These are phyloP conservation scores for Mustela erminea DNA, from an alignment of 2,797 vertebrate genomes.

Conservation along the genomic window DNA sequence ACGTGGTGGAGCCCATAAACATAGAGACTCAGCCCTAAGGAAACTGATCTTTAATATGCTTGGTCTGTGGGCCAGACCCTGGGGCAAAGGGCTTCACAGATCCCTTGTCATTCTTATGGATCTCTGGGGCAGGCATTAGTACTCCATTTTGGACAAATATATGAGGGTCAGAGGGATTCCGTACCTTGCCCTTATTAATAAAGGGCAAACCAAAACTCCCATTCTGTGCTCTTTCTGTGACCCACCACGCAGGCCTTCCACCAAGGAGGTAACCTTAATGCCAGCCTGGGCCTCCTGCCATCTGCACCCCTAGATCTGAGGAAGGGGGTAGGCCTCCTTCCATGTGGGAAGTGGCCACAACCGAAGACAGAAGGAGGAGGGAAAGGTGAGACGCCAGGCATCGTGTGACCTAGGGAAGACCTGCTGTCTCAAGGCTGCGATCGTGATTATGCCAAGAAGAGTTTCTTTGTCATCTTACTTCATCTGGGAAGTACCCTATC, in stretches of 20 bases:
- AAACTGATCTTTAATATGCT: not conserved
- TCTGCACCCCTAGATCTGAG: not conserved
- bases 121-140: not conserved
- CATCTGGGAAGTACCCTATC: not conserved
- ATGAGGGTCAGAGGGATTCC: not conserved
- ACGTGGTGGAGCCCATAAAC: not conserved
- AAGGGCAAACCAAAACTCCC: not conserved
- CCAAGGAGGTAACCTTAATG: not conserved
- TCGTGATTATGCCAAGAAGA: not conserved
- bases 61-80: not conserved
- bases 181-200: not conserved
- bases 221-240: not conserved
- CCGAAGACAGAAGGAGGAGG: not conserved
- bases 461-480: not conserved
- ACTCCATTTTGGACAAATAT: not conserved
- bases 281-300: not conserved
- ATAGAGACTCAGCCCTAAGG: not conserved
- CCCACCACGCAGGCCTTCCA: not conserved
- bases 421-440: not conserved
- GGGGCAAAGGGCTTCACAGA: not conserved
- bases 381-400: not conserved
- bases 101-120: not conserved
- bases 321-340: not conserved
- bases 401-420: not conserved
- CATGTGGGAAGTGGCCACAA: not conserved